Percentiles rank a stretch among this genome's conserved stretches.
Conservation (phyloP, 2,113 vertebrate species). For the Caloenas nicobarica region DNA sequence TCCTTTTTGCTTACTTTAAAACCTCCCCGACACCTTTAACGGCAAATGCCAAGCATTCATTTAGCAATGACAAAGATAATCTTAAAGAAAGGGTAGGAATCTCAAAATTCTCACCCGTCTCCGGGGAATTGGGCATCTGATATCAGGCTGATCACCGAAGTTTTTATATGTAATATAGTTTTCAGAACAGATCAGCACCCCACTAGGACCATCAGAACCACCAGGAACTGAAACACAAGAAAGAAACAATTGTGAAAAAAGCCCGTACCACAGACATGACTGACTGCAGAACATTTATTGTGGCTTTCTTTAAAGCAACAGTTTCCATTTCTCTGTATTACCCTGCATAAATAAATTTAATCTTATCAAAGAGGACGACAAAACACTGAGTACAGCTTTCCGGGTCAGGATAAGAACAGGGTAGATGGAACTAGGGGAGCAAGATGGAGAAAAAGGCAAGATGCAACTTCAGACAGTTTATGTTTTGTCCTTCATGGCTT, state of each 20-base stretch:
- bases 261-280: background rate
- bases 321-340: background rate
- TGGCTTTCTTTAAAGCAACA: background rate
- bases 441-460: background rate
- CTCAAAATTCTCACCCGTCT: slow-evolving; percentile 84
- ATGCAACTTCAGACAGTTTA: background rate
- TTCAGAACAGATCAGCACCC: slow-evolving; percentile 97
- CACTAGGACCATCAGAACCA: slow-evolving; percentile 95
- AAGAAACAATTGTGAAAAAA: background rate
- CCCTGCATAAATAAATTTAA: background rate
- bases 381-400: background rate
- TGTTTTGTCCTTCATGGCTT: background rate
- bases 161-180: slow-evolving; percentile 99
- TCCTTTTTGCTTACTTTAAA: background rate
- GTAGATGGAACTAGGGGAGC: background rate
- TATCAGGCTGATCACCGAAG: slow-evolving; percentile 97
- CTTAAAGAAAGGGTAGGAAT: background rate
- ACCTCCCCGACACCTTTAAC: background rate
- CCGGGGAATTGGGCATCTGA: slow-evolving; percentile 96
- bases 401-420: background rate
- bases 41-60: background rate
- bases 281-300: background rate
- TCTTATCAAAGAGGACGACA: rapidly evolving
- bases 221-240: slow-evolving; percentile 86
- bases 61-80: background rate